A percentile compares a stretch with the other conserved stretches of the same genome.
These are phyloP conservation scores for Alfaro cultratus DNA, from an alignment of 2,797 vertebrate species.

Conservation along the genomic window DNA sequence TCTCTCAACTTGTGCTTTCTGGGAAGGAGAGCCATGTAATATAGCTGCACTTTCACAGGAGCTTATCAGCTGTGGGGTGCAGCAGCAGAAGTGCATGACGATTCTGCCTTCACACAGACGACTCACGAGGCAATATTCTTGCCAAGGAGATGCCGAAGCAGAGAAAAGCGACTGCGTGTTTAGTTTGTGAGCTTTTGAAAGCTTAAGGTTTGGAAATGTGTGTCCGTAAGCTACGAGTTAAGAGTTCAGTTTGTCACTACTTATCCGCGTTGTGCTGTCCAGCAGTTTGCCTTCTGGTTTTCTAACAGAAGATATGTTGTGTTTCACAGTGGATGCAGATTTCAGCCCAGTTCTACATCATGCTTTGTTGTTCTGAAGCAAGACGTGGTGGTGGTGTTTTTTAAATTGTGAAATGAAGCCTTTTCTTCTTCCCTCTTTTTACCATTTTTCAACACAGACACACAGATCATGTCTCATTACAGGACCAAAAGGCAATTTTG, in stretches of 20 bases:
- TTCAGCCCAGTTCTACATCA: not conserved
- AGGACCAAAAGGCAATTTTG: not conserved
- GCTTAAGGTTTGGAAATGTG: not conserved
- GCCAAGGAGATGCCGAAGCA: slow-evolving; percentile 2
- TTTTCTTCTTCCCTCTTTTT: not conserved
- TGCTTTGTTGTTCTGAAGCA: not conserved
- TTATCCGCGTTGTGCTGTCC: not conserved
- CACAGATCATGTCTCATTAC: not conserved
- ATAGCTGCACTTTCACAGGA: slow-evolving; percentile 18
- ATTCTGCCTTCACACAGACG: slow-evolving; percentile 23
- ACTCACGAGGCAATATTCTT: slow-evolving; percentile 13
- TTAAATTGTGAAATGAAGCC: not conserved
- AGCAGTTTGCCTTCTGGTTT: not conserved
- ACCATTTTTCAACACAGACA: not conserved
- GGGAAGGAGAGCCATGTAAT: slow-evolving; percentile 26
- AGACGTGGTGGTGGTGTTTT: not conserved
- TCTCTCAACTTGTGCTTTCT: slow-evolving; percentile 20
- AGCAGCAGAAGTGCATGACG: slow-evolving; percentile 15
- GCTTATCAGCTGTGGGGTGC: slow-evolving; percentile 23
- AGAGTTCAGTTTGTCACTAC: not conserved
- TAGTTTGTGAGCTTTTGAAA: not conserved
- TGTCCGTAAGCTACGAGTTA: slow-evolving; percentile 12
- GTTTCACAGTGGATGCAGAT: not conserved
- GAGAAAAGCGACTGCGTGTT: not conserved
- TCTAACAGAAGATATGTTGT: not conserved